Base-by-base conservation (phyloP, 1,140 invertebrate genomes). In the Ridgeia piscesae region DNA sequence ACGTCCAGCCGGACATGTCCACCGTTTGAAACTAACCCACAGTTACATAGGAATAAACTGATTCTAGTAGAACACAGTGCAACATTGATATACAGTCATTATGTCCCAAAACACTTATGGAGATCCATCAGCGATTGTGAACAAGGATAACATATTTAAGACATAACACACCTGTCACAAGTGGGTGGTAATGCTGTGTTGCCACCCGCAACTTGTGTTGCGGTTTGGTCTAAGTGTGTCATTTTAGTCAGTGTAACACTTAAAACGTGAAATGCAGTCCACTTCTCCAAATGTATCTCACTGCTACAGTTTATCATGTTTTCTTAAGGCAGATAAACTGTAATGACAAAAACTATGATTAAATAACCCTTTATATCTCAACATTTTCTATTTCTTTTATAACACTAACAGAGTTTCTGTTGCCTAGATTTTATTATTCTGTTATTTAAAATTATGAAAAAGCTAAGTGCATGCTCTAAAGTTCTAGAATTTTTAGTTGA, bases 91-190 rank as follows among this genome's bases (percentile, higher is more conserved):
- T 77, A 77, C 11, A 77, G 27, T 77, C 11, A 77, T 21, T 2
- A 21, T 77, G 58, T 77, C 14, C 58, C 27, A 77, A 77, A 77
- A 21, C 27, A 31, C 58, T 77, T 77, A 17, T 4, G 31, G n/a
- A 91, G 31, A 50, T 88, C 33, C 35, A 4, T 27, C 90, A 91
- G 31, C 33, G 89, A 91, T 91, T 91, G 17, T 91, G 34, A 34
- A 91, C 35, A 91, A 91, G 33, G 35, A 91, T 91, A 34, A 35
- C 35, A 42, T 17, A 91, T 42, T 42, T 91, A 91, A 91, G 34
- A 91, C 34, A 34, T 34, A 31, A 91, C 90, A 91, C 90, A 91
- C 89, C 34, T 35, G 89, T 91, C 34, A 91, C 27, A 91, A 91
- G 21, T 34, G 89, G 35, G 58, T 77, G 58, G 58, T 77, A 77